These are phyloP conservation scores for Diadema setosum DNA, from an alignment of 35 echinoderm and acorn worm genomes.

Conservation along the genomic window DNA sequence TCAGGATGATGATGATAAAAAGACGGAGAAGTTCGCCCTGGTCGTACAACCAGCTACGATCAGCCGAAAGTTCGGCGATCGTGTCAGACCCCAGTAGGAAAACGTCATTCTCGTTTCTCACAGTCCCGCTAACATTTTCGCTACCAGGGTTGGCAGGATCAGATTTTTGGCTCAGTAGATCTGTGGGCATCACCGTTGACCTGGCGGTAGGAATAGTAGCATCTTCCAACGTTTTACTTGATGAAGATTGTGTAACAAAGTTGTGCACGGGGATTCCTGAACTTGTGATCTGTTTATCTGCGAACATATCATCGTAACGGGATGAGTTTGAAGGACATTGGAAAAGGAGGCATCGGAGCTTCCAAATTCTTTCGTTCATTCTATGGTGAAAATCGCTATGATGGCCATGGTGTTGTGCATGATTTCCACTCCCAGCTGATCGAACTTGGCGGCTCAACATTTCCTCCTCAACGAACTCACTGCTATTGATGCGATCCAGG, in stretches of 20 bases:
- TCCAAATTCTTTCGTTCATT: not conserved
- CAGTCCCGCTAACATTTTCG: not conserved
- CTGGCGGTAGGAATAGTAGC: too few species aligned
- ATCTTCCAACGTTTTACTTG: too few species aligned
- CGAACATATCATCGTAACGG: not conserved
- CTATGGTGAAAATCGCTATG: not conserved
- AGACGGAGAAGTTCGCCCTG: not conserved
- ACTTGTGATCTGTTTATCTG: not conserved
- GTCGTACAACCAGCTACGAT: slow-evolving; percentile 63
- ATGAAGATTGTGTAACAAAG: not conserved
- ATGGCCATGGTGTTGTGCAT: not conserved
- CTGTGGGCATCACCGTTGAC: not conserved
- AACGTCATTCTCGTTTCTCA: not conserved
- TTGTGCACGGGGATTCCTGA: not conserved
- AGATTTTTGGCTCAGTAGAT: not conserved
- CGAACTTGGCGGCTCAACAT: not conserved
- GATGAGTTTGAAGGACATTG: not conserved
- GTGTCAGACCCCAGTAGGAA: not conserved
- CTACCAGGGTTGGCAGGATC: not conserved
- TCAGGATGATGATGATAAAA: slow-evolving; percentile 31
- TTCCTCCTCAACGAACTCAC: not conserved
- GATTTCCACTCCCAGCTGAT: not conserved
- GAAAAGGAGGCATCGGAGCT: not conserved
- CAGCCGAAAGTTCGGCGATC: not conserved
- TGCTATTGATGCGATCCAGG: not conserved